Base-by-base conservation (phyloP, 35 echinoderm and acorn worm species). In the Lytechinus pictus region DNA sequence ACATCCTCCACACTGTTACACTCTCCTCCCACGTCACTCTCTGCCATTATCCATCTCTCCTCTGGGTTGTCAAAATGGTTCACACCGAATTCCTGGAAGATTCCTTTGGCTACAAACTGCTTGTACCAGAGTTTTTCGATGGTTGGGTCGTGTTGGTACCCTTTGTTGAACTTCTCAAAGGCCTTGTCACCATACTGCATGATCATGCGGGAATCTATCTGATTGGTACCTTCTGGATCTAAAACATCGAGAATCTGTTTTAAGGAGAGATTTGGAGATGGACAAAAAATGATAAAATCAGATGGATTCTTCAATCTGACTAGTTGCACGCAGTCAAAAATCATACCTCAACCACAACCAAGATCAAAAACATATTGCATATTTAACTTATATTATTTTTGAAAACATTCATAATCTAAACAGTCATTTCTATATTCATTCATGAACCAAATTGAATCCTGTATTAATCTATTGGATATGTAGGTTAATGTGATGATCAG, bases 121-220 rank as follows among this genome's bases (percentile, higher is more conserved):
- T 93, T 93, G 92, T 93, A 93, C 92, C 92, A 93, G 2, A 93
- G 92, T 1, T 57, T 33, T 93, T 93, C 92, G 53, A 93, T 93
- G 14, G 92, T 93, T n/a, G 92, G 53, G 92, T 93, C 92, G 5
- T 27, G 92, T 8, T 0, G 4, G 92, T 27, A 54, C 27, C 92
- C 52, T 16, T 54, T 27, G 92, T 28, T 28, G 92, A 93, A 93
- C n/a, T 93, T 93, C 27, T 33, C 52, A 57, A 93, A 93, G 54
- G 92, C 92, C 54, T 57, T n/a, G 92, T 93, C 92, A 4, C 92
- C 92, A 4, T 57, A 57, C 53, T 54, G 13, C 52, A 93, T 93
- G 53, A 93, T 6, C 92, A 93, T 93, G 10, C 54, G 12, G 9
- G 28, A 24, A 10, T 53, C n/a, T 0, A 93, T 93, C 3, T 19